phyloP scores from a whole-genome alignment of 2,888 invertebrate genomes.

The Ectemnius continuus region DNA sequence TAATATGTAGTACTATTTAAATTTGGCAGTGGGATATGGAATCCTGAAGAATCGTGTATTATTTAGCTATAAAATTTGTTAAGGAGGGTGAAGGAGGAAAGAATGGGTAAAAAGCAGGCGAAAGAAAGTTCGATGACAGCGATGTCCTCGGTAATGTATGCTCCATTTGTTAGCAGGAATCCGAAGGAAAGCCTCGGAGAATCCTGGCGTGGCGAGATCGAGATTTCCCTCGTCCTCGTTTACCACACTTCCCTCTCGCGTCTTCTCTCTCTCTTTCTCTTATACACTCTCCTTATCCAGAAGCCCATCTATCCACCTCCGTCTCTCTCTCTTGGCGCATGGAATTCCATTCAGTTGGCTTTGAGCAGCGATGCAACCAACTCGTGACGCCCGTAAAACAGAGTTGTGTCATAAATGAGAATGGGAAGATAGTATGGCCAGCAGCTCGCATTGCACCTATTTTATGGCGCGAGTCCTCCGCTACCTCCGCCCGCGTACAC shows the following conservation, averaged over 20 bases:
- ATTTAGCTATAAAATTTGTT: too few relatives aligned
- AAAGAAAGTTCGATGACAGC: constrained; percentile 17
- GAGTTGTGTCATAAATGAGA: too few relatives aligned
- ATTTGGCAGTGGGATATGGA: too few relatives aligned
- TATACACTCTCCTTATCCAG: too few relatives aligned
- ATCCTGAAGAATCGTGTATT: too few relatives aligned
- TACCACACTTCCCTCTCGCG: constrained; percentile 15
- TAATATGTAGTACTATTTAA: too few relatives aligned
- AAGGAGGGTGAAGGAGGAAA: too few relatives aligned
- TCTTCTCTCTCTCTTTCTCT: constrained; percentile 10
- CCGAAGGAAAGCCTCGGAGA: constrained; percentile 43
- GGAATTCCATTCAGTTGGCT: constrained; percentile 41
- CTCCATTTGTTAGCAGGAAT: constrained; percentile 55
- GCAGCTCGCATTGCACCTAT: too few relatives aligned
- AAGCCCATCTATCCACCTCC: constrained; percentile 10
- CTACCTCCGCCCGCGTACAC: too few relatives aligned
- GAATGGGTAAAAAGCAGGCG: constrained; percentile 2
- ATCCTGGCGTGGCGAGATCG: constrained; percentile 32
- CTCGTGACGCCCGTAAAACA: too few relatives aligned
- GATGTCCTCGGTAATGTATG: constrained; percentile 48
- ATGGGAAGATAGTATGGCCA: too few relatives aligned
- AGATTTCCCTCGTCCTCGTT: constrained; percentile 37
- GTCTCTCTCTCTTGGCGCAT: neutral
- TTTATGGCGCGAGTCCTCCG: too few relatives aligned
- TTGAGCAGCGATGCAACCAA: constrained; percentile 1